phyloP scores from a whole-genome alignment of 2,888 invertebrate species.

The Eretmocerus hayati region DNA sequence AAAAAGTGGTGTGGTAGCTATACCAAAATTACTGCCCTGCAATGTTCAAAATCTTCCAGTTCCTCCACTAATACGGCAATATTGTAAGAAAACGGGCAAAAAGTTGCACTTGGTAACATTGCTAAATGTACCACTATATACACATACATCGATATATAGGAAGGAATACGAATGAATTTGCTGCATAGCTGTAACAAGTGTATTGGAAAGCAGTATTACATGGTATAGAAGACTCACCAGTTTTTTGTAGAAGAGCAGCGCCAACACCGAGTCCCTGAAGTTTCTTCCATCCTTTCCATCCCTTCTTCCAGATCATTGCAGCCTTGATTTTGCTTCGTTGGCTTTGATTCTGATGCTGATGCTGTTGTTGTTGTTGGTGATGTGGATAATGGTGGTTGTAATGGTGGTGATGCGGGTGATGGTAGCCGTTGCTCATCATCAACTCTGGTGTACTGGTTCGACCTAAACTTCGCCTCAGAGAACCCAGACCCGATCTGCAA shows the following conservation, averaged over 20 bases:
- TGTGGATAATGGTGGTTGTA: constrained; percentile 6
- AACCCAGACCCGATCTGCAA: constrained; percentile 40
- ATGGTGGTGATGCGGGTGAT: constrained; percentile 4
- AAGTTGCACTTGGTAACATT: no score
- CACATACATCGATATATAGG: no score
- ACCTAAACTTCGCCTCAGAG: constrained; percentile 36
- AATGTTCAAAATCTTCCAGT: no score
- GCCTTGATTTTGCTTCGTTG: constrained; percentile 37
- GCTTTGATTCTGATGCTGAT: no score
- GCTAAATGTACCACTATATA: no score
- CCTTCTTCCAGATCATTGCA: constrained; percentile 43
- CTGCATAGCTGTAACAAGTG: no score
- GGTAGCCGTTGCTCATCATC: constrained; percentile 4
- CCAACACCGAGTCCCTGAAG: constrained; percentile 65
- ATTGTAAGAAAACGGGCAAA: no score
- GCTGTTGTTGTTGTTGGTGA: constrained; percentile 23
- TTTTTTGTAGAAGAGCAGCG: constrained; percentile 63
- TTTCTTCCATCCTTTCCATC: constrained; percentile 70
- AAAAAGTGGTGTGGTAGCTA: no score
- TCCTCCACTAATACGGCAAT: no score
- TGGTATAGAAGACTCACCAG: constrained; percentile 58
- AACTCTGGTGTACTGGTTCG: constrained; percentile 32
- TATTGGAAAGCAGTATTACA: no score
- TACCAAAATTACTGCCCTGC: no score
- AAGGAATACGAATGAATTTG: no score